A percentile compares a stretch with the other conserved stretches of the same genome.
Conservation (phyloP, 2,888 invertebrate genomes). For the Quadroppia sp. region DNA sequence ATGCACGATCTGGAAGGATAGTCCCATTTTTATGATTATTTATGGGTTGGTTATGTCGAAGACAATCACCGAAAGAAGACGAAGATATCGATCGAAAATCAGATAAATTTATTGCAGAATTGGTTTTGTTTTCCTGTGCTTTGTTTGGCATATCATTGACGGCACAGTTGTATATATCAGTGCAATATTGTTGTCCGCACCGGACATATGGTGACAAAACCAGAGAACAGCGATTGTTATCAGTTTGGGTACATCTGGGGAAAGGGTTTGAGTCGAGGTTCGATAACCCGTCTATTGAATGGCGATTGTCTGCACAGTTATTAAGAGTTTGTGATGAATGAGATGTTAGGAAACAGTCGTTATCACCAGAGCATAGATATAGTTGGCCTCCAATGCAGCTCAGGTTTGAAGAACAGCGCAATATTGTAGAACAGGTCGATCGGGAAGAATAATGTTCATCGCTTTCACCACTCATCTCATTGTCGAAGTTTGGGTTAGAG, state of each 20-base stretch:
- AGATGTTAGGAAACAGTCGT: constrained; percentile 22
- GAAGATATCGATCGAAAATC: constrained; percentile 21
- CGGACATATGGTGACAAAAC: neutral
- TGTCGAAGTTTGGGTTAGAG: constrained; percentile 26
- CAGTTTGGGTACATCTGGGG: constrained; percentile 10
- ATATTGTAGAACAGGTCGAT: constrained; percentile 21
- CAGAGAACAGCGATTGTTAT: constrained; percentile 9
- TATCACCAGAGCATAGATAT: neutral
- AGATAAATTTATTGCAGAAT: constrained; percentile 31
- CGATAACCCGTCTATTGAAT: neutral
- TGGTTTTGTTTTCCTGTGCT: constrained; percentile 12
- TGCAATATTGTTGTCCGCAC: constrained; percentile 26
- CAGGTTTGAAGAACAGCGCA: constrained; percentile 35
- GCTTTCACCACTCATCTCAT: constrained; percentile 8
- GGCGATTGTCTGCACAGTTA: constrained; percentile 21
- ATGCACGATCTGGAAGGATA: constrained; percentile 45
- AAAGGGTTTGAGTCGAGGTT: constrained; percentile 13
- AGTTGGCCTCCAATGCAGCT: constrained; percentile 10
- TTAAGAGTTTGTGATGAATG: neutral
- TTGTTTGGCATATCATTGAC: constrained; percentile 2
- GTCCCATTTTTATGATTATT: neutral
- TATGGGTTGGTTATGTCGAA: neutral
- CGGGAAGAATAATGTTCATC: constrained; percentile 28
- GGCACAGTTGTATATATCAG: constrained; percentile 1
- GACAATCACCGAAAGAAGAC: neutral